Percentiles rank a stretch among this genome's conserved stretches.
These are phyloP conservation scores for Porites evermanni DNA, from an alignment of 92 coral and sea anemone species.

Conservation along the genomic window DNA sequence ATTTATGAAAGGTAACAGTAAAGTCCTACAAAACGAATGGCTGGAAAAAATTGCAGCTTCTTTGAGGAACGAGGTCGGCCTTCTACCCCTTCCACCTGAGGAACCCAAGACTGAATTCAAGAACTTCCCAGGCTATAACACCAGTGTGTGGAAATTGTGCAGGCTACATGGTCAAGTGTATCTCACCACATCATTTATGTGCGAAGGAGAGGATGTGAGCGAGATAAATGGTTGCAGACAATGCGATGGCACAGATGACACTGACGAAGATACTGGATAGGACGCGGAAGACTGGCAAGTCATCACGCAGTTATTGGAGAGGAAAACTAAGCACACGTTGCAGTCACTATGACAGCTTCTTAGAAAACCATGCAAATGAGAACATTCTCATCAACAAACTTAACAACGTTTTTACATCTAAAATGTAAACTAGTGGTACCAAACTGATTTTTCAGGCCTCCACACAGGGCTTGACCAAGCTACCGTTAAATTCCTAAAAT, in stretches of 20 bases:
- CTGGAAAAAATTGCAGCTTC: background rate
- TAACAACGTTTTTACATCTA: too few species aligned
- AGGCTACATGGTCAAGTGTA: slow-evolving; percentile 6
- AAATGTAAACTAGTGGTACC: too few species aligned
- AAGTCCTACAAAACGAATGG: slow-evolving; percentile 4
- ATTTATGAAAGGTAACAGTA: slow-evolving; percentile 5
- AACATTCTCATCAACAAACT: too few species aligned
- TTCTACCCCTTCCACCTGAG: background rate
- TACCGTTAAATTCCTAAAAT: too few species aligned
- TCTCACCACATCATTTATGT: slow-evolving; percentile 2
- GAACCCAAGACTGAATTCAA: background rate
- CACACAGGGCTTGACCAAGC: too few species aligned
- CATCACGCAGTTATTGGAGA: background rate
- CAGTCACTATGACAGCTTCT: background rate
- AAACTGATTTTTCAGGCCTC: too few species aligned
- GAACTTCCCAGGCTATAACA: slow-evolving; percentile 39
- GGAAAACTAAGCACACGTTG: background rate
- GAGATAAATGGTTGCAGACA: slow-evolving; percentile 8
- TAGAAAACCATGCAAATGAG: too few species aligned
- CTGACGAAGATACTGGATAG: background rate
- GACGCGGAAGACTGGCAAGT: too few species aligned
- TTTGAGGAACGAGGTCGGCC: slow-evolving; percentile 18
- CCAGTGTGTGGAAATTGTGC: slow-evolving; percentile 25
- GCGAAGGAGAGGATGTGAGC: slow-evolving; percentile 18
- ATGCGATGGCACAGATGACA: background rate